Evolutionary conservation across 2,797 vertebrate genomes (phyloP), one percentile per base, ranked within the genome.

Genomic region (Bovichtus diacanthus): DNA sequence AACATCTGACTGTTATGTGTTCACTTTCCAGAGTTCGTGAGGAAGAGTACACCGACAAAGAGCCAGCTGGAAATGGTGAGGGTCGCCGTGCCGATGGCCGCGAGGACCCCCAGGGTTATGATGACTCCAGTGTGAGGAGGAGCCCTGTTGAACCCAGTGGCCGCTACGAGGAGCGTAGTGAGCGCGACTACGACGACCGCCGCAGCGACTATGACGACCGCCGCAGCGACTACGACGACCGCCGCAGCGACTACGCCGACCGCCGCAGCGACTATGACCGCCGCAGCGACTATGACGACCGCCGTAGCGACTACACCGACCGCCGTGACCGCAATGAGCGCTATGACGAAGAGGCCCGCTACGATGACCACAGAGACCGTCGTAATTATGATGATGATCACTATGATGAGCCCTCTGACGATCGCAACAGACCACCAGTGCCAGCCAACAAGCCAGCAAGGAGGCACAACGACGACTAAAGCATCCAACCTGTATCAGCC

Each of bases 371-470:
- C 19, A 63, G 58, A 59, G 81, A 82, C 12, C 71, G 71, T 6
- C 65, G 10, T 11, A 19, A 31, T 18, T 54, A 81, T 47, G 68
- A 79, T 13, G 63, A 86, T 6, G 70, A 80, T 23, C 81, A 68
- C 41, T 67, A 85, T 1, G 87, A 92, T 34, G 85, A 86, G 23
- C 76, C 77, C 21, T 64, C 86, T 0, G 80, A 89, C 25, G 87
- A 87, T 2, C 73, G n/a, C 38, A 80, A 83, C 29, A 87, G 55
- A 80, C 83, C 92, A 5, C 79, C 86, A 0, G 21, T 86, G 16
- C 91, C 93, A 3, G 27, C 65, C 54, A 89, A 74, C 59, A 93
- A 94, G 43, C 92, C 92, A 10, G 19, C 61, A 2, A 72, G 78
- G 51, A 90, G 18, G 23, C 82, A 83, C 16, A 76, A 85, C 0